Conservation (phyloP, 2,113 vertebrate species). For the Petrocephalus zakoni region DNA sequence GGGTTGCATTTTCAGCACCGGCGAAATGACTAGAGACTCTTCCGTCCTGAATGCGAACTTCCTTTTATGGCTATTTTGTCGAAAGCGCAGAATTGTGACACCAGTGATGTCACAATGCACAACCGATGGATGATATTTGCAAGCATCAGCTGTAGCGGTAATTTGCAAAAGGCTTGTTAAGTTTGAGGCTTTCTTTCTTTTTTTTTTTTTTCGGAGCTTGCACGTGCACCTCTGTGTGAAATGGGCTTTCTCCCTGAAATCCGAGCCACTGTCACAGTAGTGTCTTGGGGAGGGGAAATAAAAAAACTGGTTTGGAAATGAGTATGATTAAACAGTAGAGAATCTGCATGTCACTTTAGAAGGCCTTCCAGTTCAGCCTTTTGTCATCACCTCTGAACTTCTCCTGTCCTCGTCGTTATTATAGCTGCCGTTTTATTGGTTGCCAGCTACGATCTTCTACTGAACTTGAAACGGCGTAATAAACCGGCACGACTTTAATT, state of each 20-base stretch:
- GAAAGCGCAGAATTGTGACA: neutral
- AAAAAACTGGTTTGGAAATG: neutral
- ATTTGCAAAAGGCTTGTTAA: neutral
- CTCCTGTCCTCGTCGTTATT: neutral
- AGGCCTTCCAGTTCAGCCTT: neutral
- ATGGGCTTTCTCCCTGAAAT: too few relatives aligned
- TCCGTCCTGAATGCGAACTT: neutral
- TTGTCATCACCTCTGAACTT: neutral
- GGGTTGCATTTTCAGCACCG: neutral
- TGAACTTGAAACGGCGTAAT: neutral
- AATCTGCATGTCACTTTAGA: neutral
- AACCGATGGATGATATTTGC: neutral
- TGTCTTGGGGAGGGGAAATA: neutral
- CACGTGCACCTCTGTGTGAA: neutral
- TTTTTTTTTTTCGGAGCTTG: neutral
- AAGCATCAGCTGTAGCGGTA: neutral
- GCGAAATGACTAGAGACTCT: neutral
- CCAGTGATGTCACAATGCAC: neutral
- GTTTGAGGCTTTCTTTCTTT: neutral
- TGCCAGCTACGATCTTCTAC: neutral
- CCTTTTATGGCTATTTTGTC: neutral
- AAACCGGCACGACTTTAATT: slow-evolving; percentile 1
- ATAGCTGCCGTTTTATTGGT: neutral
- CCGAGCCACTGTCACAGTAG: neutral
- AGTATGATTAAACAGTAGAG: neutral